Percentiles rank a stretch among this genome's conserved stretches.
These are phyloP conservation scores for Phoxinus dragarum DNA, from an alignment of 2,797 vertebrate genomes.

Conservation along the genomic window DNA sequence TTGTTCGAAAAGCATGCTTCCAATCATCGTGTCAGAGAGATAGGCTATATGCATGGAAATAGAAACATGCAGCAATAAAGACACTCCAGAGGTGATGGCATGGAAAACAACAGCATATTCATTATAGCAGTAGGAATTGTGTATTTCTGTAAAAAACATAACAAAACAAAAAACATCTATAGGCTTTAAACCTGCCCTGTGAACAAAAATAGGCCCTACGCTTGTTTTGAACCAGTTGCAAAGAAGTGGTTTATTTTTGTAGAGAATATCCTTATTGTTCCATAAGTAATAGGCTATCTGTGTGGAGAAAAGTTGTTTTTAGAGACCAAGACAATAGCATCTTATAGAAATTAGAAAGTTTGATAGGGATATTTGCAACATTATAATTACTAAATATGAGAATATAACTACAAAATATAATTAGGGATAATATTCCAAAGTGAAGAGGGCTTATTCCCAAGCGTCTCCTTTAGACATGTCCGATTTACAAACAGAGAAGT, in stretches of 20 bases:
- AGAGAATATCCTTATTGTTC: neutral
- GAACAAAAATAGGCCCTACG: neutral
- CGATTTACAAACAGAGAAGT: neutral
- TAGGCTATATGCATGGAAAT: neutral
- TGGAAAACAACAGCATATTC: neutral
- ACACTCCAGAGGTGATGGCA: neutral
- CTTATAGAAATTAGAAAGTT: neutral
- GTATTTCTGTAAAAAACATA: neutral
- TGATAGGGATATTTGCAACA: neutral
- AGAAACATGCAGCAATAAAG: neutral
- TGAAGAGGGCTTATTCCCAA: neutral
- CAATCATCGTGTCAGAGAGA: neutral
- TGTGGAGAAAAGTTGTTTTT: neutral
- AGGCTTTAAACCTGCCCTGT: neutral
- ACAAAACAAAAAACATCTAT: neutral
- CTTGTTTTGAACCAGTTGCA: neutral
- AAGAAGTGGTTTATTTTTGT: neutral
- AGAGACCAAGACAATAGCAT: neutral
- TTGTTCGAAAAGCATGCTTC: neutral
- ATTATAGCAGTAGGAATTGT: neutral
- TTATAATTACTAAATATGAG: neutral
- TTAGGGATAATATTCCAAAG: neutral
- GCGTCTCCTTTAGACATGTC: neutral
- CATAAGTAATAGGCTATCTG: neutral
- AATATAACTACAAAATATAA: neutral